These are phyloP conservation scores for Bubo bubo DNA, from an alignment of 2,113 vertebrate species.

Conservation along the genomic window DNA sequence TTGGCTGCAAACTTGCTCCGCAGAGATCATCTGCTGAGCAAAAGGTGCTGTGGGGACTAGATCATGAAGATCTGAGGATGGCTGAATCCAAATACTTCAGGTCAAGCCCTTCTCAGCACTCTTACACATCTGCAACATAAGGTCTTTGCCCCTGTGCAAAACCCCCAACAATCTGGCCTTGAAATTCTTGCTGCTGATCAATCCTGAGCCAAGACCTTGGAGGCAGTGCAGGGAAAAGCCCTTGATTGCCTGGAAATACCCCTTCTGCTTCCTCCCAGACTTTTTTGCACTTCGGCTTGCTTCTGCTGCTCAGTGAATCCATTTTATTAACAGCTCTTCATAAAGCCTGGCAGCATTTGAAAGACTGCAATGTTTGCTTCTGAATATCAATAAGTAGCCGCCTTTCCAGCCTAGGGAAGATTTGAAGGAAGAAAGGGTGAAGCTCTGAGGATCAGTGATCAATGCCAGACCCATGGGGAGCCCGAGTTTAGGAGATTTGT, in stretches of 20 bases:
- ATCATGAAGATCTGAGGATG: not conserved
- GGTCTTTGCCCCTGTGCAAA: not conserved
- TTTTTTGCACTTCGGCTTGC: not conserved
- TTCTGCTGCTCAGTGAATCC: not conserved
- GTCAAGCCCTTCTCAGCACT: not conserved
- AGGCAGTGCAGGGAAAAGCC: not conserved
- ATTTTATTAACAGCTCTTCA: constrained; percentile 42
- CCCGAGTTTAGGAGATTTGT: not conserved
- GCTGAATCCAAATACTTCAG: not conserved
- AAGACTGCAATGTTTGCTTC: constrained; percentile 30
- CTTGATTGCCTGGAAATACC: not conserved
- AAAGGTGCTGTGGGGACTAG: not conserved
- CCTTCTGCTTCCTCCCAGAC: not conserved
- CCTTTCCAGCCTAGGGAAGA: constrained; percentile 2
- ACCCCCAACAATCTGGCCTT: not conserved
- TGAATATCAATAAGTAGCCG: constrained; percentile 46
- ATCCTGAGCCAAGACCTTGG: not conserved
- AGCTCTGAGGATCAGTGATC: constrained; percentile 51
- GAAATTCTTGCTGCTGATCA: not conserved
- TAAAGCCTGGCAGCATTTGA: constrained; percentile 41
- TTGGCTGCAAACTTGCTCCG: not conserved
- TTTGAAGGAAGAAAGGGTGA: constrained; percentile 26
- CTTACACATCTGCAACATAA: not conserved
- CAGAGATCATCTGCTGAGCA: not conserved
- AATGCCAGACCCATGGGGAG: not conserved